Conservation (phyloP, 2,797 vertebrate species). For the Oreochromis mossambicus region DNA sequence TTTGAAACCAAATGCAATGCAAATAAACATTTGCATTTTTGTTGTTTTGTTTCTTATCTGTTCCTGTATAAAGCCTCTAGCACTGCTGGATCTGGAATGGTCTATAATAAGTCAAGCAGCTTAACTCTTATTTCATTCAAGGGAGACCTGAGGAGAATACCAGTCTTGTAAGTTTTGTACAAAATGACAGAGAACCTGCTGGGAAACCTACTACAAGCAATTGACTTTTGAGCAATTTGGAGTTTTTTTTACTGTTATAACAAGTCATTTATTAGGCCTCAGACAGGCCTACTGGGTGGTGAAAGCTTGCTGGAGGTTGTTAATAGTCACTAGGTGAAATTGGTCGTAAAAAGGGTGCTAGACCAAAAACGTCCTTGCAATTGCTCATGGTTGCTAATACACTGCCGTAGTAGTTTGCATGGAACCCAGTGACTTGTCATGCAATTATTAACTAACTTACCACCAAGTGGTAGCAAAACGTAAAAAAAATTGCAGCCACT, state of each 20-base stretch:
- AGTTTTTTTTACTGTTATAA: neutral
- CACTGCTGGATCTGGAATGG: neutral
- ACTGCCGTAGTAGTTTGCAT: neutral
- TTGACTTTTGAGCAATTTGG: neutral
- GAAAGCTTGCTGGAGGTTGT: neutral
- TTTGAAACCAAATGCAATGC: neutral
- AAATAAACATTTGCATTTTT: neutral
- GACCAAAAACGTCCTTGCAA: neutral
- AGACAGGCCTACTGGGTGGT: neutral
- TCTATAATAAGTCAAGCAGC: neutral
- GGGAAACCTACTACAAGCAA: neutral
- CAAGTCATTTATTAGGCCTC: neutral
- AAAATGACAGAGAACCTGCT: neutral
- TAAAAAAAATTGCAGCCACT: neutral
- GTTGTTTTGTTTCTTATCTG: neutral
- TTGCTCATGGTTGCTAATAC: neutral
- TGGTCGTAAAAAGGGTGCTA: neutral
- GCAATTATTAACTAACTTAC: neutral
- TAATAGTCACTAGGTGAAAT: neutral
- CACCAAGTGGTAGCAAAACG: neutral
- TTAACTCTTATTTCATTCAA: neutral
- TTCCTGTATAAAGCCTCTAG: neutral
- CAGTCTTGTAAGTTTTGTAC: neutral
- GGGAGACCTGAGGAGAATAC: neutral
- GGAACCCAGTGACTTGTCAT: neutral